phyloP scores from a whole-genome alignment of 2,113 vertebrate species.

The Laticauda laticaudata region DNA sequence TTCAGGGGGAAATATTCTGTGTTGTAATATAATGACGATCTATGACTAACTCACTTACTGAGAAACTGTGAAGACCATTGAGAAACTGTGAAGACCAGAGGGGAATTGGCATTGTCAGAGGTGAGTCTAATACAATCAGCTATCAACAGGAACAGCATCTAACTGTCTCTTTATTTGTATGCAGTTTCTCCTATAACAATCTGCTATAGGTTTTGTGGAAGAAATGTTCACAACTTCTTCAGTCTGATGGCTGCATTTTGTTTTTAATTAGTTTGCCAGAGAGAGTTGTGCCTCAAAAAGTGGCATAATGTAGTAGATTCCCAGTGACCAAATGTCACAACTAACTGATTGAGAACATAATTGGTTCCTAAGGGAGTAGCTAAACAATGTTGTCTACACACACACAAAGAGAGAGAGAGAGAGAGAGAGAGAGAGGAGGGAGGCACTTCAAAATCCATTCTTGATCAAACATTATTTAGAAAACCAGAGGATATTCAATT shows the following conservation, averaged over 20 bases:
- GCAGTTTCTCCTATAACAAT: neutral
- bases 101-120: neutral
- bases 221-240: neutral
- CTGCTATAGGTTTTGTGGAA: neutral
- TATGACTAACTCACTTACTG: neutral
- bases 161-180: neutral
- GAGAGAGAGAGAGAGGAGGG: neutral
- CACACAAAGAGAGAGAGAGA: neutral
- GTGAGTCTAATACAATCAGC: neutral
- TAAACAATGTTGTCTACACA: neutral
- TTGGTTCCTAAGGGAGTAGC: neutral
- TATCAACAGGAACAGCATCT: neutral
- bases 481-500: neutral
- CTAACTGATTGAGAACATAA: neutral
- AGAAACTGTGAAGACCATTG: neutral
- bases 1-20: neutral
- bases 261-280: neutral
- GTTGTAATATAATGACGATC: neutral
- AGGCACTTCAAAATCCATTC: neutral
- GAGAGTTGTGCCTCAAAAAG: neutral
- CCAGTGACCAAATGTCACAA: neutral
- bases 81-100: neutral
- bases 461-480: neutral
- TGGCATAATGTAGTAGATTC: neutral
- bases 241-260: neutral